These are phyloP conservation scores for Drosophila rufa DNA, from an alignment of 1,140 invertebrate genomes.

Conservation along the genomic window DNA sequence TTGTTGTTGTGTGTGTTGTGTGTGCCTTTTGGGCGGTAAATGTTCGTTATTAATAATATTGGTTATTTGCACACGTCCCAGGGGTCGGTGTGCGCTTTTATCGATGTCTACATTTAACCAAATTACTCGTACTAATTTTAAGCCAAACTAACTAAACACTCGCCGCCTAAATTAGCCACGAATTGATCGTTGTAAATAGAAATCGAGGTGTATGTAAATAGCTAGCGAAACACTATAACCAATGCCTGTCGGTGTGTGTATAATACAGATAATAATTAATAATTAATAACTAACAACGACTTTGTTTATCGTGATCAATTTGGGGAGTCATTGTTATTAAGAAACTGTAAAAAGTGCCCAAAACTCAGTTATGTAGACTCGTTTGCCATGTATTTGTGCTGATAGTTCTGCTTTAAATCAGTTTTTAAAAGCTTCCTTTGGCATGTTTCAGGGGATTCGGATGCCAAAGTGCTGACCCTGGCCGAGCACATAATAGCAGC, in stretches of 20 bases:
- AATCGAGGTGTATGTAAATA: conserved; percentile 43
- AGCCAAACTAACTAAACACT: conserved; percentile 32
- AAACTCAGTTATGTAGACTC: conserved; percentile 41
- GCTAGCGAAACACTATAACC: conserved; percentile 36
- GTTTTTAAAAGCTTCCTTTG: neutral
- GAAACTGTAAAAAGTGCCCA: conserved; percentile 29
- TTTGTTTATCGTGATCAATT: conserved; percentile 22
- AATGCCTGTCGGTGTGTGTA: conserved; percentile 70
- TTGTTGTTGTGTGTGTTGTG: conserved; percentile 41
- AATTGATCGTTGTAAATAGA: conserved; percentile 56
- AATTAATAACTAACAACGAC: conserved; percentile 29
- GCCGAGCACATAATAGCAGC: conserved; percentile 99
- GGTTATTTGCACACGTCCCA: conserved; percentile 14
- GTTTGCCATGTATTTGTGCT: conserved; percentile 55
- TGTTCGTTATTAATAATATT: conserved; percentile 59
- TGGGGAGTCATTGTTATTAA: conserved; percentile 15
- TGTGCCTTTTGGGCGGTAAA: conserved; percentile 39
- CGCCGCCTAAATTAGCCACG: conserved; percentile 40
- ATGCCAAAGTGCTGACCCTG: conserved; percentile 95
- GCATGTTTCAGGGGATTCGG: conserved; percentile 93
- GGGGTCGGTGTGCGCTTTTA: conserved; percentile 59
- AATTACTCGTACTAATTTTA: conserved; percentile 39
- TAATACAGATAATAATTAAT: conserved; percentile 40
- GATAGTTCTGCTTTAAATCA: neutral
- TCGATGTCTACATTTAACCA: conserved; percentile 62